Base-by-base conservation (phyloP, 2,888 invertebrate species). In the Metalampra italica region DNA sequence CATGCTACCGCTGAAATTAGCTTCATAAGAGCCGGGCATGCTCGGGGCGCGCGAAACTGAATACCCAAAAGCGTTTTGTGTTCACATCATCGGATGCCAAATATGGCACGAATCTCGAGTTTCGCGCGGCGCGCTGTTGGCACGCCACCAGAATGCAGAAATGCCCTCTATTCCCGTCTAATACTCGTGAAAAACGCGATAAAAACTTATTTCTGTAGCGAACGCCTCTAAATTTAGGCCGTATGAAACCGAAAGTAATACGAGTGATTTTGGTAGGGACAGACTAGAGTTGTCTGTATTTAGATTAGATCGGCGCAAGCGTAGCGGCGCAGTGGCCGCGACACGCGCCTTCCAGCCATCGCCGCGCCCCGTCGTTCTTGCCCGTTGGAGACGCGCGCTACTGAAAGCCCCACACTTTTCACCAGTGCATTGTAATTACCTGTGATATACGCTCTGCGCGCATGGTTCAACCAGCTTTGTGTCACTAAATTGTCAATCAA, bases 201-300 rank as follows among this genome's bases (percentile, higher is more conserved):
- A 88, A 87, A 86, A 86, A 83, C 80, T 87, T 88, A 88, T 88
- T 89, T 89, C 79, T 77, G 85, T 80, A 78, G 79, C 78, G 71
- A 82, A 82, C 85, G 79, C 81, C 82, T 84, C 88, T 89, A 89
- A 87, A 82, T 83, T 86, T 89, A 88, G 88, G 86, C 78, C 82
- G 86, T 82, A 86, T 82, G 83, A 82, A 85, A 82, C 81, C 72
- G 84, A 85, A 88, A 88, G 85, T 86, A 78, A 85, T 85, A 82
- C 82, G 81, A 78, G 86, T 67, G 84, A 82, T 85, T 88, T 89
- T 88, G 88, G 88, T 82, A 73, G 78, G 68, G 78, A 75, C 74
- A 75, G 79, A 60, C 79, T 83, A 75, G 79, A 60, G 80, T 83
- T 85, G 86, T 82, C 88, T 88, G 82, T 86, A 85, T 88, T 88